These are phyloP conservation scores for Suncus etruscus DNA, from an alignment of 2,113 vertebrate species.

Conservation along the genomic window DNA sequence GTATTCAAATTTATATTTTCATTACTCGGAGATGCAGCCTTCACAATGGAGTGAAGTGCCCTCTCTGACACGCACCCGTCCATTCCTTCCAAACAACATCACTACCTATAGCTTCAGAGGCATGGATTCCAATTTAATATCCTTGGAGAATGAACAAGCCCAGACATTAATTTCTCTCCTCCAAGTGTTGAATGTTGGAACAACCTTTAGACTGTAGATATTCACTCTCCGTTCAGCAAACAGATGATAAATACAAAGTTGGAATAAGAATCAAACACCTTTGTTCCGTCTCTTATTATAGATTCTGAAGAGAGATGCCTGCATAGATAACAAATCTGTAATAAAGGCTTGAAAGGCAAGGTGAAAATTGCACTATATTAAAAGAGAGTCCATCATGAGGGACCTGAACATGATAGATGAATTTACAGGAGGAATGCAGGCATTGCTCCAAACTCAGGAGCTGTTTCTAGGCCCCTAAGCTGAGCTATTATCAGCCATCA, in stretches of 20 bases:
- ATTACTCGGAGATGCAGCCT: slow-evolving; percentile 60
- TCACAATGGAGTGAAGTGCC: slow-evolving; percentile 39
- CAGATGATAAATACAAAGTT: slow-evolving; percentile 57
- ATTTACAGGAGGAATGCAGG: background rate
- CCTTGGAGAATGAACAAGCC: slow-evolving; percentile 58
- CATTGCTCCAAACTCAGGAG: background rate
- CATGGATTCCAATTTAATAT: slow-evolving; percentile 69
- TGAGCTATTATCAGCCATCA: slow-evolving; percentile 37
- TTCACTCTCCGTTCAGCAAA: slow-evolving; percentile 50
- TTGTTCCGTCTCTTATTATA: background rate
- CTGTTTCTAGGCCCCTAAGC: slow-evolving; percentile 40
- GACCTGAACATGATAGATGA: background rate
- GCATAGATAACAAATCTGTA: background rate
- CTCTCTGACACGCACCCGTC: slow-evolving; percentile 16
- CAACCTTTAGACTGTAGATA: slow-evolving; percentile 57
- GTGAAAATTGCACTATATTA: slow-evolving; percentile 45
- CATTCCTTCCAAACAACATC: slow-evolving; percentile 53
- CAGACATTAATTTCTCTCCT: slow-evolving; percentile 60
- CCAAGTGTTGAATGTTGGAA: slow-evolving; percentile 45
- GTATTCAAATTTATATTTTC: slow-evolving; percentile 77
- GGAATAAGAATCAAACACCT: slow-evolving; percentile 23
- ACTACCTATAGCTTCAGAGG: slow-evolving; percentile 44
- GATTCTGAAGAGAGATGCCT: slow-evolving; percentile 49
- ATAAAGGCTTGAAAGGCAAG: slow-evolving; percentile 32
- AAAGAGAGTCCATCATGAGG: slow-evolving; percentile 8